Conservation (phyloP, 2,113 vertebrate species). For the Boleophthalmus pectinirostris region DNA sequence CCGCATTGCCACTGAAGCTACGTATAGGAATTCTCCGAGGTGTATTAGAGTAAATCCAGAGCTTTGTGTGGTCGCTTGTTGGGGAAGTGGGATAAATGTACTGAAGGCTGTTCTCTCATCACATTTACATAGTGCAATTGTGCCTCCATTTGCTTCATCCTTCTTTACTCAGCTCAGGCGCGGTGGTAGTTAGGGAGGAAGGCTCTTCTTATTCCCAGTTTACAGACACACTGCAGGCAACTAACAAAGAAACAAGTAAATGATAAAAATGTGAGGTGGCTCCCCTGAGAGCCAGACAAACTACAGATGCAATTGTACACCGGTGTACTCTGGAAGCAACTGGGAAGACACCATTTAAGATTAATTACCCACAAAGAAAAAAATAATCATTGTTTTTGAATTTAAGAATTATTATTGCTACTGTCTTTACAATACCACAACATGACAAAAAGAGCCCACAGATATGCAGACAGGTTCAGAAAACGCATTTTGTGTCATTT, state of each 20-base stretch:
- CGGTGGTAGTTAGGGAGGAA: conserved; percentile 24
- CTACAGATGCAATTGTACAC: conserved; percentile 59
- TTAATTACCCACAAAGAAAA: neutral
- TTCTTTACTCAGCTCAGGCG: conserved; percentile 17
- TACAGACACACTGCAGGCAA: conserved; percentile 35
- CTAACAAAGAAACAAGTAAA: conserved; percentile 64
- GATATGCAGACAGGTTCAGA: neutral
- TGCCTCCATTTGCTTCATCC: conserved; percentile 38
- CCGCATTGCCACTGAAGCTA: conserved; percentile 50
- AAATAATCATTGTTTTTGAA: neutral
- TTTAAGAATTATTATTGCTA: neutral
- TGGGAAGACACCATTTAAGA: conserved; percentile 17
- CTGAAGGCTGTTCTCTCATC: conserved; percentile 52
- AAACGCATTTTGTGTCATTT: no score
- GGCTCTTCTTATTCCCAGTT: conserved; percentile 57
- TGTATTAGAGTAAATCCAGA: conserved; percentile 52
- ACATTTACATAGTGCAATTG: conserved; percentile 70
- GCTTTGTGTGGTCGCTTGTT: conserved; percentile 47
- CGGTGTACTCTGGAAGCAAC: conserved; percentile 46
- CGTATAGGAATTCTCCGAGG: conserved; percentile 54
- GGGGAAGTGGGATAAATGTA: conserved; percentile 44
- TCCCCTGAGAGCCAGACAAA: conserved; percentile 40
- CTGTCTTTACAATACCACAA: neutral
- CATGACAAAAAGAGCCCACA: neutral
- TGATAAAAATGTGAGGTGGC: conserved; percentile 50